A percentile compares a stretch with the other conserved stretches of the same genome.
phyloP scores from a whole-genome alignment of 2,797 vertebrate genomes.

The Sebastes diploproa region DNA sequence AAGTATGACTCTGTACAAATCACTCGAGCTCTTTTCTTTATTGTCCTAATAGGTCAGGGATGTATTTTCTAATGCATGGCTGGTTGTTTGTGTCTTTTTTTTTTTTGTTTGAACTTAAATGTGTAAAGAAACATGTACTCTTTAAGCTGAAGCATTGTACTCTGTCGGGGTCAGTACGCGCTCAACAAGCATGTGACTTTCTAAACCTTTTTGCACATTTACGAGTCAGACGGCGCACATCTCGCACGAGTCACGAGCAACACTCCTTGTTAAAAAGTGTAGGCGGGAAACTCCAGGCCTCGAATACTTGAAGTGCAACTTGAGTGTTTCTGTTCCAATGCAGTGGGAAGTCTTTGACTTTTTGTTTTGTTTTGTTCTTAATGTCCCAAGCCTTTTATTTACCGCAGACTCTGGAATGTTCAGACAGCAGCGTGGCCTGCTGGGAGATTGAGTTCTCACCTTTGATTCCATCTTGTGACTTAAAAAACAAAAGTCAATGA shows the following conservation, averaged over 20 bases:
- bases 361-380: neutral
- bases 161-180: conserved; percentile 45
- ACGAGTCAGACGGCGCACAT: conserved; percentile 4
- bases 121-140: conserved; percentile 55
- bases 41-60: conserved; percentile 57
- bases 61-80: conserved; percentile 74
- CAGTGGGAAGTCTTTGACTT: conserved; percentile 37
- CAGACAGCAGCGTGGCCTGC: conserved; percentile 57
- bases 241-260: neutral
- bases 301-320: conserved; percentile 82
- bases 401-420: conserved; percentile 74
- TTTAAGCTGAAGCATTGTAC: conserved; percentile 52
- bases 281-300: conserved; percentile 39
- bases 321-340: conserved; percentile 62
- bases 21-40: conserved; percentile 47
- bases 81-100: conserved; percentile 65
- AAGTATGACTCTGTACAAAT: conserved; percentile 69
- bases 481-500: conserved; percentile 66
- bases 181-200: conserved; percentile 51
- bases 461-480: conserved; percentile 78
- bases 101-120: conserved; percentile 55
- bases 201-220: conserved; percentile 49
- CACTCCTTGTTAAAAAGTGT: conserved; percentile 37
- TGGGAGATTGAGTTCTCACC: conserved; percentile 65
- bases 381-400: conserved; percentile 60